Base-by-base conservation (phyloP, 2,797 vertebrate species). In the Capromys pilorides region DNA sequence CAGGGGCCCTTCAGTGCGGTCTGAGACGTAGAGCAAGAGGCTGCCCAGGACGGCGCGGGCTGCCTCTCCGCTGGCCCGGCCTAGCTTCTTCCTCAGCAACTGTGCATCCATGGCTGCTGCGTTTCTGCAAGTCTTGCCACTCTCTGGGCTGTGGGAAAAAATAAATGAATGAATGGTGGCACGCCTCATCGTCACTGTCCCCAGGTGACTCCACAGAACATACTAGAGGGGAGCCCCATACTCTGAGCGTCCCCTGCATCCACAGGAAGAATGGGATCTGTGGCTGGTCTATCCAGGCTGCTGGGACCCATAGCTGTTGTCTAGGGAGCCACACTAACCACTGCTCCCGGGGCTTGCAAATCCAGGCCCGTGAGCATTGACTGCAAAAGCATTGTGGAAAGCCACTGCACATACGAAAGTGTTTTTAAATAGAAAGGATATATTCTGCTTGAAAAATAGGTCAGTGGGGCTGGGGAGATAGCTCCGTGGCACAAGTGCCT, bases 21-120 rank as follows among this genome's bases (percentile, higher is more conserved):
- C 96, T 0, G 96, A 98, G 86, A 99, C 39, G 0, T 99, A 99
- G 2, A 98, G 96, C 88, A 99, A 98, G 80, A 99, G 98, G 97
- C 96, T 99, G 96, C 98, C 98, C 93, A 99, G 98, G 97, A 99
- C 97, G 81, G 98, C 98, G 88, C 98, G 98, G 81, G 98, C 94
- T 0, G 98, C 99, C 16, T 98, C 98, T 66, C 91, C 93, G 9
- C 98, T 98, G 54, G 96, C 97, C 93, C 98, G 98, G 97, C 98
- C 97, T 82, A 99, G 94, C 96, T 99, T 98, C 98, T 98, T 99
- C 98, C 98, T 99, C 97, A 99, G 97, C 45, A 96, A 94, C 84
- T 97, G 95, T 78, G 94, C 96, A 84, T 99, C 98, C 4, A 98
- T 41, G 89, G 95, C 95, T 91, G 88, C 96, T 96, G 94, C 95